Base-by-base conservation (phyloP, 2,888 invertebrate genomes). In the Drosophila nigricruria region DNA sequence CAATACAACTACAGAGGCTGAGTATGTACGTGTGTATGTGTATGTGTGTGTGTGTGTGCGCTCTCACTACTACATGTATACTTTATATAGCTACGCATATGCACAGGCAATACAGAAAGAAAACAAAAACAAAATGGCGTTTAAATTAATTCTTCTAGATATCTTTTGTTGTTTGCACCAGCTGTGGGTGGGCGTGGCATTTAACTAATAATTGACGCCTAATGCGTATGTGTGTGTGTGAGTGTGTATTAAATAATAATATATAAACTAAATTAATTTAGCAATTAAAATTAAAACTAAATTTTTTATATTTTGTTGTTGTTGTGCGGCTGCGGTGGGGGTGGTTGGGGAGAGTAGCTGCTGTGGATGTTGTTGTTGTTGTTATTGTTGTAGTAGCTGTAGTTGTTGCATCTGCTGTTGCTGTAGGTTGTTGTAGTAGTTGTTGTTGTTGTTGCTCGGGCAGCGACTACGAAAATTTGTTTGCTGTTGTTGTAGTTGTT, bases 401-500 rank as follows among this genome's bases (percentile, higher is more conserved):
- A 30, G 49, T 32, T 59, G 61, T 23, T 58, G 53, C 32, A 54
- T 62, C 64, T 36, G 71, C 36, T 50, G 57, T 42, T 57, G 52
- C 53, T 50, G 23, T n/a, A 27, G 47, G 57, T 38, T 23, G 65
- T 60, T 50, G 60, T 63, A n/a, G 59, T 64, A 1, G 60, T 63
- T 25, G 59, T 64, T 27, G 65, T 82, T 69, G 70, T 61, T 70
- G 57, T 73, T 56, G 47, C 49, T 73, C 70, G 77, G 82, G 89
- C 88, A 87, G 88, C 86, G 86, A 82, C 83, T 82, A 82, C 77
- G 81, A 86, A 88, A 86, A 83, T 77, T 76, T 64, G 62, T 30
- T 61, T 59, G 63, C 56, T 70, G 57, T 72, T 53, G 52, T 78
- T 50, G 47, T 74, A 18, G 47, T 49, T 49, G 47, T 47, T 32